Base-by-base conservation (phyloP, 2,888 invertebrate genomes). In the Lasioglossum villosulum region DNA sequence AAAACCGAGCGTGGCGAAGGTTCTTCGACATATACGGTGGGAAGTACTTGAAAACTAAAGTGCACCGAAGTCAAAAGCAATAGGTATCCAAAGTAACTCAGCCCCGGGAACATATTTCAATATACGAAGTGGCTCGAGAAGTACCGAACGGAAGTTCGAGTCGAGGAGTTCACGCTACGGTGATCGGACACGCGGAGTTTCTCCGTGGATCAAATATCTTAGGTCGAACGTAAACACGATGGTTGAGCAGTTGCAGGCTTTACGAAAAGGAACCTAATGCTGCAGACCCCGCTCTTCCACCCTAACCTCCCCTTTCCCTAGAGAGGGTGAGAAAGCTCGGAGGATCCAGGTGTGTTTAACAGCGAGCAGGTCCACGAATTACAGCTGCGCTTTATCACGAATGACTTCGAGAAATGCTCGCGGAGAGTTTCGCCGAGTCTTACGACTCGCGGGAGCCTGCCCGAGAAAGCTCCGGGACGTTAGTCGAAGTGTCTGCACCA, bases 301-400 rank as follows among this genome's bases (percentile, higher is more conserved):
- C 23, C 56, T 56, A 19, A 1, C 12, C 59, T 3, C 1, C 12
- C 4, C 27, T 5, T 16, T 5, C 3, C 14, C 14, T 12, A 10
- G 14, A 12, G 1, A 14, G 14, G 30, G 6, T 27, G n/a, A 39
- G 42, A 10, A n/a, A 52, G 52, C 23, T 23, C 52, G 19, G n/a
- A n/a, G 42, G n/a, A 42, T 59, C 72, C 78, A 78, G 78, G 78
- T 72, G 72, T 30, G 72, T 72, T 59, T 59, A 78, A 72, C 27
- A 63, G 78, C 39, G 71, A 34, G 23, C 48, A 16, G 23, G 30
- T 72, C 19, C n/a, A 39, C 27, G 78, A 66, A 59, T 59, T 34
- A 45, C 68, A 37, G 45, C 45, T 27, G 45, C 42, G 63, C 59
- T 78, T 59, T 45, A 78, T 16, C 45, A 72, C 37, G 78, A 78